Base-by-base conservation (phyloP, 2,888 invertebrate species). In the Hydraecia micacea region DNA sequence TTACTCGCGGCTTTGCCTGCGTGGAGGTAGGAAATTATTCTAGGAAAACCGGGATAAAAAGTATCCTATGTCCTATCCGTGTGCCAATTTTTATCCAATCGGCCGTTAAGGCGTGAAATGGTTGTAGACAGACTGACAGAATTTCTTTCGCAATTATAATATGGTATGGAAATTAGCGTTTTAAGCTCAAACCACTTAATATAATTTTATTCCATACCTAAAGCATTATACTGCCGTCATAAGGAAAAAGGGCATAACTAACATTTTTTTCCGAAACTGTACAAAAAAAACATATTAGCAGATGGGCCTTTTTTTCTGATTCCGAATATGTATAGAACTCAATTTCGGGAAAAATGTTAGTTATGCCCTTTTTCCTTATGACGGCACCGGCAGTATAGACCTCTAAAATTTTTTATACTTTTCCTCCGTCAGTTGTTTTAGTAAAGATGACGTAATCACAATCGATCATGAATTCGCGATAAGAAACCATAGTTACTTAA, bases 381-480 rank as follows among this genome's bases (percentile, higher is more conserved):
- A n/a, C n/a, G n/a, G n/a, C n/a, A n/a, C n/a, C n/a, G n/a, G n/a
- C n/a, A n/a, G n/a, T n/a, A n/a, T 2, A 2, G 4, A 28, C 76
- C 18, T 58, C 36, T 55, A 25, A 52, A 39, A 18, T 32, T 39
- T 75, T 62, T 62, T 62, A 4, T 62, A 36, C 1, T 60, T 49
- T 55, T 65, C 75, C n/a, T 62, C 62, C 9, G 9, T 76, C 18
- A 15, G 9, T 67, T 39, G 67, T 77, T 77, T 66, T 28, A 28
- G 28, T 66, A 62, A 60, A 46, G 58, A 62, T 77, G 52, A 77
- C 60, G 77, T 52, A 52, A 77, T 9, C 46, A 15, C 36, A 60
- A 73, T 75, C 73, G 60, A 49, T 73, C 39, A 36, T n/a, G 42
- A 42, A 36, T 52, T 68, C 69, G 77, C 62, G 77, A 77, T 77